A percentile compares a stretch with the other conserved stretches of the same genome.
Evolutionary conservation across 2,113 vertebrate species (phyloP).

Genomic region (Heterocephalus glaber): DNA sequence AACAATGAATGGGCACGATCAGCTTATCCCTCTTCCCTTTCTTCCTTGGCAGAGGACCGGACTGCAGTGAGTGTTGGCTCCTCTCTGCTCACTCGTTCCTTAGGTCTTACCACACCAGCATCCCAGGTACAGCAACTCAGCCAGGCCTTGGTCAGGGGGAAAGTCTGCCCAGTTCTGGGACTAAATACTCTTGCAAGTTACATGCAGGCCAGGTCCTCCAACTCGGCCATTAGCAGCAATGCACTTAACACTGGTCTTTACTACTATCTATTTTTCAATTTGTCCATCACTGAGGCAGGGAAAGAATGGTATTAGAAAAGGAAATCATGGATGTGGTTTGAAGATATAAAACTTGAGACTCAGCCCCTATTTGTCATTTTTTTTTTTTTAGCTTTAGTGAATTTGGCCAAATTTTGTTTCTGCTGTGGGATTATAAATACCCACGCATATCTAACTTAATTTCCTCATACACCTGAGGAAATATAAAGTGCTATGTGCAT

Average conservation of each 20-base stretch:
- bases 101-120: background rate
- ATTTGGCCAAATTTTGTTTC: background rate
- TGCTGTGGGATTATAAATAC: background rate
- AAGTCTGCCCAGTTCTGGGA: background rate
- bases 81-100: background rate
- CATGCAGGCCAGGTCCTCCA: background rate
- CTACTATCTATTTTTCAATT: background rate
- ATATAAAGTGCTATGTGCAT: background rate
- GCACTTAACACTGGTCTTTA: background rate
- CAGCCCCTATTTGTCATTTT: background rate
- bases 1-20: background rate
- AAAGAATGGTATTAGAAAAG: background rate
- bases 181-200: background rate
- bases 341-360: background rate
- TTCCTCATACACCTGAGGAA: background rate
- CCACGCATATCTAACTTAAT: background rate
- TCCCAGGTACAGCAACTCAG: background rate
- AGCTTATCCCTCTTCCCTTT: background rate
- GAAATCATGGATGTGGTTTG: background rate
- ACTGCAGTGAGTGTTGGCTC: background rate
- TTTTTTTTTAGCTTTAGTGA: constrained; percentile 24
- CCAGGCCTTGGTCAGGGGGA: background rate
- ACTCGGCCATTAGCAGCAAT: background rate
- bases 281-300: background rate
- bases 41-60: background rate